Evolutionary conservation across 1,140 invertebrate genomes (phyloP), one percentile per base, ranked within the genome.

Genomic region (Panagrolaimus sp.): DNA sequence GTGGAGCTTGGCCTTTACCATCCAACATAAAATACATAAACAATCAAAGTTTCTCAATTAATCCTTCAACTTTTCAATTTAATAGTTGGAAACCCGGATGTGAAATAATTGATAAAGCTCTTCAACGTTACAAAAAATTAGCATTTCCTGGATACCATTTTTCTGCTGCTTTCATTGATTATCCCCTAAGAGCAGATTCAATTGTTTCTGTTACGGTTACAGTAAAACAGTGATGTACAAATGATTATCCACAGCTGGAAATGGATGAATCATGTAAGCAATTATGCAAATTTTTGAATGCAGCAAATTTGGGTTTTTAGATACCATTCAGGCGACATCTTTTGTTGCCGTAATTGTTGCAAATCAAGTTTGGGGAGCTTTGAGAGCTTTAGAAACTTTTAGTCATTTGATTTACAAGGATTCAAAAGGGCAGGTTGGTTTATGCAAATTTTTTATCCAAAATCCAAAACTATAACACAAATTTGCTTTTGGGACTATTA

Each of bases 261-360:
- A 63, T 63, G 62, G 62, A 63, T 63, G 62, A 63, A 28, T 17
- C 15, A 6, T 63, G n/a, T n/a, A n/a, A n/a, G n/a, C n/a, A n/a
- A n/a, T n/a, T n/a, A n/a, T n/a, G n/a, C n/a, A n/a, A n/a, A n/a
- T n/a, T n/a, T n/a, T n/a, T n/a, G n/a, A n/a, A n/a, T n/a, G n/a
- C n/a, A n/a, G n/a, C n/a, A n/a, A n/a, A n/a, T n/a, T n/a, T n/a
- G n/a, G n/a, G n/a, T n/a, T n/a, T n/a, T n/a, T n/a, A n/a, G n/a
- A 63, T 38, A 8, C 32, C 1, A 63, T 63, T 12, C 26, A 15
- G 1, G 21, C 32, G 9, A 63, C 15, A 63, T 63, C 32, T 0
- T n/a, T 63, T 15, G 62, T 63, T 2, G 21, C 32, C 15, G 26
- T 38, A 4, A 8, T 63, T 7, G n/a, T 38, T 6, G 62, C 62